Base-by-base conservation (phyloP, 2,888 invertebrate species). In the Choristoneura rosaceana region DNA sequence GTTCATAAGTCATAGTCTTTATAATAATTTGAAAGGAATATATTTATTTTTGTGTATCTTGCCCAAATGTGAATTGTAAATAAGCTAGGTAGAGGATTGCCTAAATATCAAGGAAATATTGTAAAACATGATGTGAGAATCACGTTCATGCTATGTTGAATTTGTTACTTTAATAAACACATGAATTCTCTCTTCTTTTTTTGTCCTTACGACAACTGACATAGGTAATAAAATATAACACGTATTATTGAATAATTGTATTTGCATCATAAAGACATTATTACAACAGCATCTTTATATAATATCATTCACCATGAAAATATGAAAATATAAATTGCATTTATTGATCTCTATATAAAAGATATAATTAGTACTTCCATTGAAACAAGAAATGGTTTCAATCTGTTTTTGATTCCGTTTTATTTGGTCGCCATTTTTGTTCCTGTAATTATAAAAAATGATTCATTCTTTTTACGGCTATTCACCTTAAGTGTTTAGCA, bases 351-450 rank as follows among this genome's bases (percentile, higher is more conserved):
- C 61, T 74, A 77, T 77, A 76, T 77, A 75, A 76, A 73, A 85
- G 85, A 86, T 77, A 84, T 87, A 87, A 84, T 87, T 90, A 84
- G 77, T 75, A 76, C 76, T 66, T 69, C 70, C 61, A 58, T 74
- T 76, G 77, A 65, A 75, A 74, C 71, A 73, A 76, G 71, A 76
- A 71, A 71, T 41, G 61, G 34, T 58, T 75, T 86, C 87, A 90
- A 71, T 91, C 90, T 73, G 87, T 82, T 86, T 92, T 92, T 76
- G 85, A 80, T 83, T 93, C 93, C 81, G 84, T 81, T 88, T 92
- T 93, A 85, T 89, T 92, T 82, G 91, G 92, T 83, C 93, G 86
- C 93, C 93, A 93, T 83, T 93, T 93, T 84, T 92, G 93, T 79
- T 93, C 93, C 93, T 93, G 93, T 79, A 93, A 93, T 85, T 80